Base-by-base conservation (phyloP, 2,113 vertebrate genomes). In the Acrocephalus arundinaceus region DNA sequence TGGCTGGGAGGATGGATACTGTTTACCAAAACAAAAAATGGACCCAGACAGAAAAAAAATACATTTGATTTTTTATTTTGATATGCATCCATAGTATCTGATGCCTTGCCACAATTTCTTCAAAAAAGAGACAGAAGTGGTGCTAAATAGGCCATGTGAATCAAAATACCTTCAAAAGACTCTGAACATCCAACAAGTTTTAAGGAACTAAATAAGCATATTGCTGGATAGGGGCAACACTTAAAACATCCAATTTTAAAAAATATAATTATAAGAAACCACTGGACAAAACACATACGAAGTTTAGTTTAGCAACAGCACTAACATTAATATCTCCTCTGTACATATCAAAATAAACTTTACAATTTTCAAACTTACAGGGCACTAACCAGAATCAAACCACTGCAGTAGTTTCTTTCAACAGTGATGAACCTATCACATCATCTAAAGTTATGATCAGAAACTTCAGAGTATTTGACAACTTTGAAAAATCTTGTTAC, bases 401-500 rank as follows among this genome's bases (percentile, higher is more conserved):
- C 48, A 37, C 3, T 39, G 39, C n/a, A 71, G 37, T 7, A 70
- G 49, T 27, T 52, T 79, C 58, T 79, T 85, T 48, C 30, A 18
- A 46, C 2, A 59, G 22, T 35, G 28, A 27, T 75, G 35, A 9
- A 55, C 13, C 16, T 12, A 39, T 18, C 11, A 24, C 37, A 68
- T 54, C 28, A 68, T 22, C 37, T 43, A 84, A 51, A 21, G 48
- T 37, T 13, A 76, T 18, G 16, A 80, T n/a, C 43, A 79, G 43
- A 85, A 79, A 85, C 28, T 67, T 35, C 1, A 0, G 4, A 59
- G 13, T n/a, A 43, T 11, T 10, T 3, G 3, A 35, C 0, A 14
- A 45, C 51, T 85, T 37, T 49, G 23, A 52, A 71, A 87, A 90
- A 62, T 54, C 49, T 57, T 39, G 17, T 43, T 71, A 73, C 3